A percentile compares a stretch with the other conserved stretches of the same genome.
These are phyloP conservation scores for Nasonia oneida DNA, from an alignment of 2,888 invertebrate genomes.

Conservation along the genomic window DNA sequence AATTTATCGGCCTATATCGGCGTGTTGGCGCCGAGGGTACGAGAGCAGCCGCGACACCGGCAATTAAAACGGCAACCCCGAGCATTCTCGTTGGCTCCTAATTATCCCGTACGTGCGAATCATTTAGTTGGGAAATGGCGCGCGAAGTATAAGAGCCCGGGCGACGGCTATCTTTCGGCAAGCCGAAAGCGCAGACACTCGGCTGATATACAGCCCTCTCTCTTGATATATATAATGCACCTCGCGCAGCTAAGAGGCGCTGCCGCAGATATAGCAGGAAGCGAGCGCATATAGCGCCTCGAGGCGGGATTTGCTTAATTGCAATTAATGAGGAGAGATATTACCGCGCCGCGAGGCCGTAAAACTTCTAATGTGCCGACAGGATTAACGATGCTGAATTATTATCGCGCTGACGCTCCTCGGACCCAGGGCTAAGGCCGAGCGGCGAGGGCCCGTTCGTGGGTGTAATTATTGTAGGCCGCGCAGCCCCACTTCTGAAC, in stretches of 20 bases:
- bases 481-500: not conserved
- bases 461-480: constrained; percentile 58
- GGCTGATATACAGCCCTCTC: not conserved
- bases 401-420: constrained; percentile 66
- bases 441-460: not conserved
- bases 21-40: constrained; percentile 31
- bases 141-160: not conserved
- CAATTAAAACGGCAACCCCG: constrained; percentile 56
- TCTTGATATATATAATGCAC: constrained; percentile 8
- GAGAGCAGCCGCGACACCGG: constrained; percentile 40
- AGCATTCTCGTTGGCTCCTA: constrained; percentile 43
- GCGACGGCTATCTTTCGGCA: constrained; percentile 5
- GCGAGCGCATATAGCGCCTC: constrained; percentile 4
- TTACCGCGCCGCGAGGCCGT: constrained; percentile 73
- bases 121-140: not conserved
- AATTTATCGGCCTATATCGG: constrained; percentile 47
- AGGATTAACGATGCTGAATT: constrained; percentile 78
- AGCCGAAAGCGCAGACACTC: not conserved
- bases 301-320: constrained; percentile 76
- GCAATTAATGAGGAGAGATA: constrained; percentile 79
- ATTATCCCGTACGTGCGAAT: constrained; percentile 40
- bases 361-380: constrained; percentile 77
- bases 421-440: not conserved
- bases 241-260: not conserved
- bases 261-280: not conserved